Evolutionary conservation across 2,888 invertebrate genomes (phyloP).

Genomic region (Psylliodes chrysocephalus): DNA sequence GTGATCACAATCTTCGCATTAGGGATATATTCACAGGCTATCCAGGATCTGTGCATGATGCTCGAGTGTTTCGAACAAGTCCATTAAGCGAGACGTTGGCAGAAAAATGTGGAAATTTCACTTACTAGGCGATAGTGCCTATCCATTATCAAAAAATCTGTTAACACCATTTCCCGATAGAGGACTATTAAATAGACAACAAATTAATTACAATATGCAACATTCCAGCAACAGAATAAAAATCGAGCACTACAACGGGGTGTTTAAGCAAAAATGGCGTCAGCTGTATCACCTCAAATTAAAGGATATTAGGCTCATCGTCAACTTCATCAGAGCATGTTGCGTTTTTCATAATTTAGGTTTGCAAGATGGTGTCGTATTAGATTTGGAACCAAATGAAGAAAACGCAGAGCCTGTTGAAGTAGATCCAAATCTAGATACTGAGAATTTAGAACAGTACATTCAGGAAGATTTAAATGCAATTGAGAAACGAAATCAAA

Average conservation of each 20-base stretch:
- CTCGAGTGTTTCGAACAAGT: no score
- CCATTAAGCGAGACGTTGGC: no score
- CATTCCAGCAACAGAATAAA: constrained; percentile 9
- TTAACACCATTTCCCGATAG: constrained; percentile 13
- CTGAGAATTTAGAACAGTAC: no score
- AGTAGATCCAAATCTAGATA: neutral
- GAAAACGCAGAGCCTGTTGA: neutral
- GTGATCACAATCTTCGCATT: no score
- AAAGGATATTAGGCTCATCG: neutral
- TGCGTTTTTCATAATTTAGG: constrained; percentile 22
- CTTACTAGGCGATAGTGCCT: no score
- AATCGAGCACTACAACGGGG: neutral
- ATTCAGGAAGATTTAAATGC: neutral
- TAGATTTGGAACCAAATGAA: neutral
- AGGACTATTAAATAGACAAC: constrained; percentile 4
- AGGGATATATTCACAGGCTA: no score
- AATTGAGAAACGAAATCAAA: neutral
- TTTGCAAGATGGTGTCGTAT: constrained; percentile 8
- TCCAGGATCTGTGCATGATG: no score
- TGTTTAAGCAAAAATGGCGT: constrained; percentile 18
- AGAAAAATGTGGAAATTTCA: no score
- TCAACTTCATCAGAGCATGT: constrained; percentile 21
- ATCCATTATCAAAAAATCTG: constrained; percentile 3
- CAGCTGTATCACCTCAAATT: constrained; percentile 17
- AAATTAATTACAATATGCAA: constrained; percentile 2